phyloP scores from a whole-genome alignment of 2,888 invertebrate species.

The Xanthia icteritia region DNA sequence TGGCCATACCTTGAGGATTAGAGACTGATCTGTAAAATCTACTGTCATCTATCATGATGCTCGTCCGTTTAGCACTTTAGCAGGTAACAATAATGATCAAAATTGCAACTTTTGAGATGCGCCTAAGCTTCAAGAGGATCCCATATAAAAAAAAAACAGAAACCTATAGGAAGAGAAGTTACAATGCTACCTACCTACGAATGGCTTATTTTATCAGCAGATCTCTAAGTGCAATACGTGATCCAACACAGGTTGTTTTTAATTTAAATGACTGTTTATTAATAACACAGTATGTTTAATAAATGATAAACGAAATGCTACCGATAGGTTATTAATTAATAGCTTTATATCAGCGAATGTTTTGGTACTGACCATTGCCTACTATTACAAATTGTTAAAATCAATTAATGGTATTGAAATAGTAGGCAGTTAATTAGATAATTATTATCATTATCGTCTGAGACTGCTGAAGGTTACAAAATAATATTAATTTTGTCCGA shows the following conservation, averaged over 20 bases:
- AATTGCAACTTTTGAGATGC: background rate
- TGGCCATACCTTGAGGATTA: background rate
- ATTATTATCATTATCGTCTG: background rate
- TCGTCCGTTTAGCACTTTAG: background rate
- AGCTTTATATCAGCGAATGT: conserved; percentile 29
- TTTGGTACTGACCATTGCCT: conserved; percentile 10
- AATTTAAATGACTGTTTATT: background rate
- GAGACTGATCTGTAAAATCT: no score
- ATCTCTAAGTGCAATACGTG: conserved; percentile 19
- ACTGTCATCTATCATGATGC: background rate
- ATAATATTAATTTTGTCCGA: background rate
- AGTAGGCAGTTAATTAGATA: background rate
- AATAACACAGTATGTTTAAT: conserved; percentile 18
- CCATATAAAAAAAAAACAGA: no score
- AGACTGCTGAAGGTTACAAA: background rate
- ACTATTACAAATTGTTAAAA: background rate
- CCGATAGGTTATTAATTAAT: background rate
- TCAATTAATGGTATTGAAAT: background rate
- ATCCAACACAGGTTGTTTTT: background rate
- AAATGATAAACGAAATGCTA: conserved; percentile 22
- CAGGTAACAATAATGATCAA: background rate
- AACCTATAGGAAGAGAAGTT: background rate
- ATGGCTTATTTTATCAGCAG: background rate
- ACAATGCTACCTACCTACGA: background rate
- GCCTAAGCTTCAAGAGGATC: background rate